Evolutionary conservation across 2,797 vertebrate genomes (phyloP), one percentile per base, ranked within the genome.

Genomic region (Cottoperca gobio): DNA sequence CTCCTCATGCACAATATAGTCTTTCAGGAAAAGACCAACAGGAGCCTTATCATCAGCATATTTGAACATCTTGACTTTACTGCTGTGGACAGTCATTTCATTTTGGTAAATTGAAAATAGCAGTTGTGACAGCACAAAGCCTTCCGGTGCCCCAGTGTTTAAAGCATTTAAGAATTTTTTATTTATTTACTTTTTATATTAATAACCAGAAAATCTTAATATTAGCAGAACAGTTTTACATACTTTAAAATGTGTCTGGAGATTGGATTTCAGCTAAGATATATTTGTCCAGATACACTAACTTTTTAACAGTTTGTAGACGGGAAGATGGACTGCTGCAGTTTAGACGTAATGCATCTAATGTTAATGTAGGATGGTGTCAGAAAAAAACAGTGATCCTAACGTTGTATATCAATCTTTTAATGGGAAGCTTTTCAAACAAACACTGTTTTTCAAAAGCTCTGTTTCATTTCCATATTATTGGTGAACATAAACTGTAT

Each of bases 261-360:
- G n/a, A n/a, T n/a, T n/a, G n/a, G n/a, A n/a, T n/a, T n/a, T n/a
- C n/a, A n/a, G n/a, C n/a, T n/a, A n/a, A n/a, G n/a, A n/a, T n/a
- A n/a, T n/a, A n/a, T n/a, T n/a, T n/a, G n/a, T n/a, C n/a, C n/a
- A n/a, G n/a, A n/a, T n/a, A n/a, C n/a, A n/a, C n/a, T n/a, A n/a
- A n/a, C n/a, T n/a, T n/a, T n/a, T n/a, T n/a, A n/a, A n/a, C n/a
- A n/a, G n/a, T n/a, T n/a, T n/a, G n/a, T 26, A 37, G 81, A 83
- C 53, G 46, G 68, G 64, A 75, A 72, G 55, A 73, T 76, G 42
- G 63, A 77, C 59, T 65, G 13, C 73, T 67, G 35, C 14, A 8
- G 58, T 46, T 76, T 40, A 57, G 33, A 59, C 60, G 46, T 69
- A 82, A 77, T 73, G 24, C 35, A 16, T 70, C 10, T 52, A 55